Percentiles rank a stretch among this genome's conserved stretches.
Conservation (phyloP, 2,797 vertebrate species). For the Enteromius mattozi region DNA sequence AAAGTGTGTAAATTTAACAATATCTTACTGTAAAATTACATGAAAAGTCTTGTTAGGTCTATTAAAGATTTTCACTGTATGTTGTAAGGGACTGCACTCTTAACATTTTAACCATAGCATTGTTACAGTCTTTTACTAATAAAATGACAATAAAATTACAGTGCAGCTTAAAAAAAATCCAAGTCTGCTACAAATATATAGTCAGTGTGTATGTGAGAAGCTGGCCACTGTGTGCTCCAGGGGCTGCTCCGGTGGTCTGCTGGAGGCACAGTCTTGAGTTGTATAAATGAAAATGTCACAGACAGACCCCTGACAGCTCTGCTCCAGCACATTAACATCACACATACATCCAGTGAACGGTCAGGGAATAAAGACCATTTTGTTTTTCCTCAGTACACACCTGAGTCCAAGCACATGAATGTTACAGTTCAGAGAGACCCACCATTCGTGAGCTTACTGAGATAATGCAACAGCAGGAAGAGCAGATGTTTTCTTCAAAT, state of each 20-base stretch:
- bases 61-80: neutral
- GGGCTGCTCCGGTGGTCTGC: slow-evolving; percentile 4
- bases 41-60: neutral
- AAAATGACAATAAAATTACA: neutral
- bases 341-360: neutral
- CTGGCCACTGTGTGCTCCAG: neutral
- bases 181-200: neutral
- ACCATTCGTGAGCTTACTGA: neutral
- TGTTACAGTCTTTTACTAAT: neutral
- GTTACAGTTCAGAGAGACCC: neutral
- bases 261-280: neutral
- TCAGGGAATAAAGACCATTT: slow-evolving; percentile 5
- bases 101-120: neutral
- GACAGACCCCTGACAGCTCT: slow-evolving; percentile 18
- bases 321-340: slow-evolving; percentile 10
- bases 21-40: neutral
- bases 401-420: neutral
- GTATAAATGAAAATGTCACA: slow-evolving; percentile 29
- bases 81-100: neutral
- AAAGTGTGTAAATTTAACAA: neutral
- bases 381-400: slow-evolving; percentile 14
- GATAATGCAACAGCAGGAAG: neutral
- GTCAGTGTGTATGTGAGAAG: neutral
- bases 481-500: neutral
- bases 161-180: neutral